A percentile compares a stretch with the other conserved stretches of the same genome.
Conservation (phyloP, 2,888 invertebrate species). For the Hybos culiciformis region DNA sequence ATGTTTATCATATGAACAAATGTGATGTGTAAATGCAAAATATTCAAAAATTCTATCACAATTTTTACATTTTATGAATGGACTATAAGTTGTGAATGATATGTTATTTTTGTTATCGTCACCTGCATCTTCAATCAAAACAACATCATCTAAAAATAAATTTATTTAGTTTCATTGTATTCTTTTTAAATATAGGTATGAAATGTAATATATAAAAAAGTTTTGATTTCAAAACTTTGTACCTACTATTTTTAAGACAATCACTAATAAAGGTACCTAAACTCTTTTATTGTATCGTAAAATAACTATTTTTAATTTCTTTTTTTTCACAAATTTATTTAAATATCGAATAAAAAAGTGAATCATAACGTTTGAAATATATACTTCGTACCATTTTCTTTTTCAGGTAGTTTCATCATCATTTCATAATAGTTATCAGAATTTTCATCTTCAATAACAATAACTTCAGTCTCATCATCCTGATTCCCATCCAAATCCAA, state of each 20-base stretch:
- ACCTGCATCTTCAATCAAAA: not conserved
- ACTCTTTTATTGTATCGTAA: too few species aligned
- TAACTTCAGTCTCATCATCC: not conserved
- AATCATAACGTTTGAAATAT: not conserved
- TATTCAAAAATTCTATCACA: conserved; percentile 24
- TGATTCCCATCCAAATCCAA: too few species aligned
- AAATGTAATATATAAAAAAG: too few species aligned
- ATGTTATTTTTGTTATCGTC: not conserved
- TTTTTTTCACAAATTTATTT: too few species aligned
- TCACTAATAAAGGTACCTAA: too few species aligned
- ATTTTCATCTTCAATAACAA: conserved; percentile 5
- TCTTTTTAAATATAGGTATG: too few species aligned
- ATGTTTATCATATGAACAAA: conserved; percentile 22
- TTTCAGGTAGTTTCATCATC: not conserved
- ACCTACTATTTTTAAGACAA: too few species aligned
- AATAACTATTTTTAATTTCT: too few species aligned
- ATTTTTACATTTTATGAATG: conserved; percentile 24
- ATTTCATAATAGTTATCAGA: conserved; percentile 7
- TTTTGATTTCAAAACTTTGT: too few species aligned
- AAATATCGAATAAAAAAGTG: not conserved
- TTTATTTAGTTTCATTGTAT: too few species aligned
- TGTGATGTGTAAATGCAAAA: conserved; percentile 21
- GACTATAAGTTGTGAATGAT: not conserved
- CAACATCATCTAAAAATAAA: not conserved
- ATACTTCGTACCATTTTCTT: too few species aligned